Percentiles rank a stretch among this genome's conserved stretches.
These are phyloP conservation scores for Noctua fimbriata DNA, from an alignment of 2,888 invertebrate species.

Conservation along the genomic window DNA sequence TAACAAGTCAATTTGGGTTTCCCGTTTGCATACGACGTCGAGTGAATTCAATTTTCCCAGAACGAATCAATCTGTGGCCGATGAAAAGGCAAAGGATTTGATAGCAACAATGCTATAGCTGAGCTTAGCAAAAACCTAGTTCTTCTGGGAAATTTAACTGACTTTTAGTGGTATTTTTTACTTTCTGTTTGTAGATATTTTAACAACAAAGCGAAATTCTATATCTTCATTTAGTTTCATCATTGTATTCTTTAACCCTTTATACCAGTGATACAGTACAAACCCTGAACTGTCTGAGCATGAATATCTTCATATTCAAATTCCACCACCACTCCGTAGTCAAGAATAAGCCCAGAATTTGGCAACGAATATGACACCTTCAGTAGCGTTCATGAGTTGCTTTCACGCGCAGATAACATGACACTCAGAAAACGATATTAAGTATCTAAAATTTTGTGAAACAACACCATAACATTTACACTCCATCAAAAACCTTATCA, in stretches of 20 bases:
- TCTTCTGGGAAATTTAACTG: background rate
- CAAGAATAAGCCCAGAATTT: background rate
- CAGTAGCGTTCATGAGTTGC: too few relatives aligned
- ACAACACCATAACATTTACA: too few relatives aligned
- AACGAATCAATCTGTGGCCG: slow-evolving; percentile 11
- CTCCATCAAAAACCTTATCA: too few relatives aligned
- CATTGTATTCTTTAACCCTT: background rate
- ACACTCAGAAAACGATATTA: too few relatives aligned
- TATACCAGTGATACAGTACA: background rate
- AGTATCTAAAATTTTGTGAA: too few relatives aligned
- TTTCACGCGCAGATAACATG: too few relatives aligned
- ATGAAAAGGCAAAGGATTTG: slow-evolving; percentile 10
- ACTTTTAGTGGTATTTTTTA: background rate
- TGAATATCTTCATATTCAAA: background rate
- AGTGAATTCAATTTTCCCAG: slow-evolving; percentile 46
- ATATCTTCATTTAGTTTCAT: background rate
- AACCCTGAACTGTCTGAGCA: background rate
- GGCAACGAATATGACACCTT: background rate
- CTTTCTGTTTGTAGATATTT: background rate
- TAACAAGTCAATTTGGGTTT: slow-evolving; percentile 31
- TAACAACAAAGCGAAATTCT: background rate
- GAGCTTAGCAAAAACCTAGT: background rate
- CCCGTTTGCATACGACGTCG: slow-evolving; percentile 17
- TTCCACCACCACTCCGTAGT: background rate
- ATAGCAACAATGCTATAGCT: slow-evolving; percentile 1